Conservation (phyloP, 1,140 invertebrate genomes). For the Orchestia grillus region DNA sequence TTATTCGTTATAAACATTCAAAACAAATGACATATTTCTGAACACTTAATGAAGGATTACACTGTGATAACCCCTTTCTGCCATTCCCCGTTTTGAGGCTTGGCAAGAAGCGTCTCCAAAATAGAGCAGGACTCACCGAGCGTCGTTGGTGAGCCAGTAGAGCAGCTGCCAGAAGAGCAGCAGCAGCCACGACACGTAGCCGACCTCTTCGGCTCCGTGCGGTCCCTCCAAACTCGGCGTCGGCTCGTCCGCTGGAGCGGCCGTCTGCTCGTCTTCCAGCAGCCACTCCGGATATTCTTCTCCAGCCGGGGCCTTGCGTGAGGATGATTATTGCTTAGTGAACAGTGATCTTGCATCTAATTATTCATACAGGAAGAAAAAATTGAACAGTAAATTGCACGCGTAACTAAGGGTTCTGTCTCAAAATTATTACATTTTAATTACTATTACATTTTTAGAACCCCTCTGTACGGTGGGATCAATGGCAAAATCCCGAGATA, state of each 20-base stretch:
- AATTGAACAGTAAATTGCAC: neutral
- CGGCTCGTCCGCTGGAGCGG: neutral
- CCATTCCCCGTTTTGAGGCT: too few relatives aligned
- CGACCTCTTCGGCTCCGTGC: neutral
- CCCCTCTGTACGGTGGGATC: too few relatives aligned
- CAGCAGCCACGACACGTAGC: neutral
- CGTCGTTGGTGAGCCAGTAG: conserved; percentile 17
- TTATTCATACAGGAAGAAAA: neutral
- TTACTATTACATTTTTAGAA: too few relatives aligned
- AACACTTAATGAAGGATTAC: too few relatives aligned
- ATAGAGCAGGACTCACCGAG: neutral
- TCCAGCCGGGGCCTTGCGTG: neutral
- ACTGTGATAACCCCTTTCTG: too few relatives aligned
- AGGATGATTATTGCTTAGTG: neutral
- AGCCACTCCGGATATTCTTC: neutral
- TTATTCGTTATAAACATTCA: too few relatives aligned
- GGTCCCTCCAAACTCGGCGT: neutral
- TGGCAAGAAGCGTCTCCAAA: too few relatives aligned
- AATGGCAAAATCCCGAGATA: too few relatives aligned
- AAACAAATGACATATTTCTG: too few relatives aligned
- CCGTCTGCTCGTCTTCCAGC: neutral
- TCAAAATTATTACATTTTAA: too few relatives aligned
- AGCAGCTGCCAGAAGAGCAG: neutral
- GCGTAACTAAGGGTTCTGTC: too few relatives aligned
- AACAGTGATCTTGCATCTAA: neutral